Percentiles rank a stretch among this genome's conserved stretches.
phyloP scores from a whole-genome alignment of 2,888 invertebrate genomes.

The Danaus chrysippus region DNA sequence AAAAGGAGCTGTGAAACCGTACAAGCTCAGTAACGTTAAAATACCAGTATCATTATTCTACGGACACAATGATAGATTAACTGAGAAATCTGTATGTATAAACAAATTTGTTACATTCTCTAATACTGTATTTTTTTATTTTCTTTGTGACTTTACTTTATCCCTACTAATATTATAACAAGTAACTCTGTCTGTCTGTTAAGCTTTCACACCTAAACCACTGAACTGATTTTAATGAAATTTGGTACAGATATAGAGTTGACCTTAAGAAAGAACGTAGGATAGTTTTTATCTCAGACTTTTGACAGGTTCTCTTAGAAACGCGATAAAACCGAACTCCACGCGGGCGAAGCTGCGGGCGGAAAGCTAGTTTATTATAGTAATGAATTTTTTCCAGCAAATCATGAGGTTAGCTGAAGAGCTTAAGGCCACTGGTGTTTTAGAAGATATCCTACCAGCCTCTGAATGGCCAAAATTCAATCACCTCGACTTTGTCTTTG shows the following conservation, averaged over 20 bases:
- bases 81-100: constrained; percentile 71
- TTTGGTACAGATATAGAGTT: too few species aligned
- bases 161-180: too few species aligned
- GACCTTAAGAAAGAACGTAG: too few species aligned
- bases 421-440: constrained; percentile 48
- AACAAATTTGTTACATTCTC: not conserved
- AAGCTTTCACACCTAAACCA: too few species aligned
- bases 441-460: constrained; percentile 50
- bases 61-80: constrained; percentile 81
- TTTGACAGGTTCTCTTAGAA: too few species aligned
- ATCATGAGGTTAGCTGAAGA: constrained; percentile 52
- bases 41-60: constrained; percentile 81
- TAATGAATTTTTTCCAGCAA: constrained; percentile 49
- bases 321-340: too few species aligned
- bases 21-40: constrained; percentile 78
- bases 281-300: too few species aligned
- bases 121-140: not conserved
- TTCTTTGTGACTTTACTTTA: too few species aligned
- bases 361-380: too few species aligned
- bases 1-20: constrained; percentile 75
- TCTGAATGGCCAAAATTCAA: constrained; percentile 69
- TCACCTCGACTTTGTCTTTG: constrained; percentile 67
- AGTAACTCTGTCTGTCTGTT: too few species aligned
- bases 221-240: too few species aligned
- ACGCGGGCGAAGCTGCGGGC: too few species aligned